phyloP scores from a whole-genome alignment of 2,113 vertebrate genomes.

The Anolis carolinensis region DNA sequence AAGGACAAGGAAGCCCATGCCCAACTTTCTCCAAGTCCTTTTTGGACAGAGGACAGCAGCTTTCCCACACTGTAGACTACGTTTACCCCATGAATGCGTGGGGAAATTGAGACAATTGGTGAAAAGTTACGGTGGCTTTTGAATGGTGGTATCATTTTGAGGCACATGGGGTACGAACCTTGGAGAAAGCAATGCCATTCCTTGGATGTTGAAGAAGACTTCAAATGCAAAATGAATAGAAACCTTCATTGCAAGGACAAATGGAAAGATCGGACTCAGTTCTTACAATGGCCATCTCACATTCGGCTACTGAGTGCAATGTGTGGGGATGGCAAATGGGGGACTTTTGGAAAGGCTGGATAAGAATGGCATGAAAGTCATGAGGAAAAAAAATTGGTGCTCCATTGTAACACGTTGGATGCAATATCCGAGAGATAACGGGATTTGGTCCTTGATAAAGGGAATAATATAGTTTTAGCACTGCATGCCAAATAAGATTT shows the following conservation, averaged over 20 bases:
- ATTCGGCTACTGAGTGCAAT: constrained; percentile 9
- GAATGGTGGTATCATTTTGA: too few relatives aligned
- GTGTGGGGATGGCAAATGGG: constrained; percentile 6
- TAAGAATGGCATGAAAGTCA: not conserved
- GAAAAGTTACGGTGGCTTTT: not conserved
- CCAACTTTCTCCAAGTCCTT: constrained; percentile 73
- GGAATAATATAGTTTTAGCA: not conserved
- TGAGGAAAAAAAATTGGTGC: not conserved
- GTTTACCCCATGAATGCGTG: constrained; percentile 10
- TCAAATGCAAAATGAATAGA: not conserved
- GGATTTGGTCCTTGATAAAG: not conserved
- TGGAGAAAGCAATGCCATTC: constrained; percentile 33
- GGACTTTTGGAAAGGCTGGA: not conserved
- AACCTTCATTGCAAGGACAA: not conserved
- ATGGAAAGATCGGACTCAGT: not conserved
- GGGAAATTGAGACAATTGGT: not conserved
- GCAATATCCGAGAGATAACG: not conserved
- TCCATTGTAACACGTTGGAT: not conserved
- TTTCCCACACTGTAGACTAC: not conserved
- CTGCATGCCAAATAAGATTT: not conserved
- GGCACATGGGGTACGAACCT: not conserved
- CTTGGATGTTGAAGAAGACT: constrained; percentile 9
- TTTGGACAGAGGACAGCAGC: constrained; percentile 59
- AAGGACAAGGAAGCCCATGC: constrained; percentile 31
- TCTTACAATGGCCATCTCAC: not conserved